Evolutionary conservation across 2,113 vertebrate genomes (phyloP), one percentile per base, ranked within the genome.

Genomic region (Hypocryptadius cinnamomeus): DNA sequence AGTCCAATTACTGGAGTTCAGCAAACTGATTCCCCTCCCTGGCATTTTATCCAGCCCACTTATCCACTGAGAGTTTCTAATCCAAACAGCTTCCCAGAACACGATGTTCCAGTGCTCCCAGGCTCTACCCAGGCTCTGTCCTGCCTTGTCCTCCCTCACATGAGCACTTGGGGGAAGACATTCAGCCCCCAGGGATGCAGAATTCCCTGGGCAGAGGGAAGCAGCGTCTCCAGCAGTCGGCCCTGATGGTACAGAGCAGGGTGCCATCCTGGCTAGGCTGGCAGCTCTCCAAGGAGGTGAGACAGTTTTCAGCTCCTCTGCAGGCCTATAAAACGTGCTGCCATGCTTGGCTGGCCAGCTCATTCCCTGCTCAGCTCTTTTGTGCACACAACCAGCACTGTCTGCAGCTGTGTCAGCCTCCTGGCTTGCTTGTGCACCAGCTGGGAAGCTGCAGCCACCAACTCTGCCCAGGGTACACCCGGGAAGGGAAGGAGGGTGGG

Each of bases 81-180:
- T 94, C 89, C 93, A 96, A 95, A 96, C 90, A 91, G 87, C 87
- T 72, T 94, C 91, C 87, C 79, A 94, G 95, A 90, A 96, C 94
- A 94, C 4, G 1, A 94, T 91, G 94, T 94, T 96, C 96, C 82
- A 33, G 82, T 3, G 35, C 68, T 93, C 79, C 60, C 42, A 25
- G 87, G 71, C 89, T 79, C 68, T 94, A 89, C 63, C 68, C 92
- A 89, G 79, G 79, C 74, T 81, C 89, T 5, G 4, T 70, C 28
- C 51, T 78, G 85, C 81, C 56, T 68, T 60, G 22, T 77, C 78
- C 64, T 94, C 81, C 68, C 71, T 94, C 61, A 80, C 60, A 83
- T 1, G 0, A 79, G 68, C 56, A 42, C 35, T 89, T 11, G 23
- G 61, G 31, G 35, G 31, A 74, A 57, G 47, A 78, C 54, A 69